Evolutionary conservation across 2,888 invertebrate genomes (phyloP).

Genomic region (Monochamus alternatus): DNA sequence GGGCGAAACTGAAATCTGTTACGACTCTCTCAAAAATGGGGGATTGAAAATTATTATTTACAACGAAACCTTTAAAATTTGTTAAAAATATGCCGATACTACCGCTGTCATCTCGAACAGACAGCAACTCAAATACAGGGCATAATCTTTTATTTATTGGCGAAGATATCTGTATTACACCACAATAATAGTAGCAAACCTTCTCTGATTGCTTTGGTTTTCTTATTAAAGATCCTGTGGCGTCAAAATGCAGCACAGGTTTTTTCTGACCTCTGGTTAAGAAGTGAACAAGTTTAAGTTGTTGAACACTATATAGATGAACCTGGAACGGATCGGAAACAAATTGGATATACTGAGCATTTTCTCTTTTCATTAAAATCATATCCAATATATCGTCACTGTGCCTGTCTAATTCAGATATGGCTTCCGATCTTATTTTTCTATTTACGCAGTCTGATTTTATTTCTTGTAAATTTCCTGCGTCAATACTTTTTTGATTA

Average conservation of each 20-base stretch:
- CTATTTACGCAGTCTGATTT: conserved; percentile 23
- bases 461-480: conserved; percentile 22
- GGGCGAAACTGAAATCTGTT: conserved; percentile 28
- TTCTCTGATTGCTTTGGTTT: conserved; percentile 13
- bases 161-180: conserved; percentile 17
- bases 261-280: conserved; percentile 16
- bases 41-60: conserved; percentile 6
- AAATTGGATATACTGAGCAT: conserved; percentile 11
- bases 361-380: conserved; percentile 18
- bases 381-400: conserved; percentile 20
- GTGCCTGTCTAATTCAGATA: conserved; percentile 22
- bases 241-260: conserved; percentile 20
- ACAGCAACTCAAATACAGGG: conserved; percentile 15
- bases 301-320: conserved; percentile 18
- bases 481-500: conserved; percentile 6
- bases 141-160: conserved; percentile 14
- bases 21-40: conserved; percentile 8
- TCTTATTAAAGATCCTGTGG: conserved; percentile 7
- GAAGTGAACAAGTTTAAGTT: conserved; percentile 3
- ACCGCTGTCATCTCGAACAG: conserved; percentile 18
- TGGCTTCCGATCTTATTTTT: conserved; percentile 16
- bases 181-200: conserved; percentile 20
- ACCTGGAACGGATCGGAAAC: conserved; percentile 19
- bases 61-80: conserved; percentile 21
- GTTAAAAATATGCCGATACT: conserved; percentile 17